phyloP scores from a whole-genome alignment of 2,888 invertebrate species.

The Diarsia rubi region DNA sequence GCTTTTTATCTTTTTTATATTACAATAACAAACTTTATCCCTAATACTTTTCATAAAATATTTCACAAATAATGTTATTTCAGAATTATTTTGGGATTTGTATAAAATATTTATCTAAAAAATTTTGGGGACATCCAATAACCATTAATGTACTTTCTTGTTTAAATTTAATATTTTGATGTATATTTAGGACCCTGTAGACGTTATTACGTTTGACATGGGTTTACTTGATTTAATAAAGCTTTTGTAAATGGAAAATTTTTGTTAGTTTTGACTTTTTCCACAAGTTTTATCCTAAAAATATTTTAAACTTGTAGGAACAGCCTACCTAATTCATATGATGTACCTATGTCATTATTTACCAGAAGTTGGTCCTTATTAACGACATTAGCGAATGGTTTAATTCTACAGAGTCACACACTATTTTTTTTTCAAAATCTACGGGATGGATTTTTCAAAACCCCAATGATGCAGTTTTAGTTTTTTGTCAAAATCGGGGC shows the following conservation, averaged over 20 bases:
- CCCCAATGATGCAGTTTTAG: neutral
- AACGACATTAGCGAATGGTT: neutral
- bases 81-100: constrained; percentile 18
- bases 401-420: neutral
- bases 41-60: constrained; percentile 1
- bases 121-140: constrained; percentile 17
- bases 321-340: neutral
- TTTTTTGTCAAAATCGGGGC: neutral
- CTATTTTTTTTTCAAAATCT: neutral
- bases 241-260: neutral
- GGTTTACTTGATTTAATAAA: constrained; percentile 7
- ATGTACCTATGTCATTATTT: too few species aligned
- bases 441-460: neutral
- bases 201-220: constrained; percentile 18
- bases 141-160: constrained; percentile 17
- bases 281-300: neutral
- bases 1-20: constrained; percentile 31
- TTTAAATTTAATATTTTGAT: constrained; percentile 20
- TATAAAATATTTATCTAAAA: constrained; percentile 19
- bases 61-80: neutral
- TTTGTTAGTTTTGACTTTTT: neutral
- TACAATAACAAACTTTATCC: constrained; percentile 17
- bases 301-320: neutral
- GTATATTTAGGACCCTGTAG: constrained; percentile 22
- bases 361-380: too few species aligned